Evolutionary conservation across 2,797 vertebrate genomes (phyloP).

Genomic region (Hafferia zeledoni): DNA sequence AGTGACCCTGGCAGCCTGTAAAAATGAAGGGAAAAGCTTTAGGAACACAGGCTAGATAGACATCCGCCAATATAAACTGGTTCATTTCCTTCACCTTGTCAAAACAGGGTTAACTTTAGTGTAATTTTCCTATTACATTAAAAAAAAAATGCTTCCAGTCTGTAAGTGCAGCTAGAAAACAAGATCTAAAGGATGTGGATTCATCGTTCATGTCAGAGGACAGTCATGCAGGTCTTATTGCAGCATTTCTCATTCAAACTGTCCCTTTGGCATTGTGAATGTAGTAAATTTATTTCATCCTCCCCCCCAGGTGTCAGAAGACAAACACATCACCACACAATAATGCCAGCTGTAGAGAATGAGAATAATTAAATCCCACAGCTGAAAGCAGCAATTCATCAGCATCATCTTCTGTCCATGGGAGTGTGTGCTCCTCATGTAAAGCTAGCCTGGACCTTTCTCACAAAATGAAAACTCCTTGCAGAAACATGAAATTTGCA

Average conservation of each 20-base stretch:
- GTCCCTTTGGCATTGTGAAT: neutral
- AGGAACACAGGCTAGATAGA: neutral
- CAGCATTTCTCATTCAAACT: conserved; percentile 19
- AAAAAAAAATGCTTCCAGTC: neutral
- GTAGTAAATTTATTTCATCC: conserved; percentile 1
- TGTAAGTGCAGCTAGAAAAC: neutral
- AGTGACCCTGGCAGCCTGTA: neutral
- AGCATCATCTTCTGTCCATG: neutral
- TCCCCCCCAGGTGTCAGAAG: neutral
- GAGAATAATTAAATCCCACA: conserved; percentile 52
- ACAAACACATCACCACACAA: conserved; percentile 44
- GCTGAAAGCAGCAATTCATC: conserved; percentile 58
- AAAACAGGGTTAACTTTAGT: neutral
- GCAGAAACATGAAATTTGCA: neutral
- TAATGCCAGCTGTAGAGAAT: neutral
- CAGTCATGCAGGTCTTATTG: neutral
- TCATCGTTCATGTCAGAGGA: neutral
- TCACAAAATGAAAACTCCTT: neutral
- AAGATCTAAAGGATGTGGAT: neutral
- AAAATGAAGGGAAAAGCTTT: neutral
- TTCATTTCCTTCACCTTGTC: neutral
- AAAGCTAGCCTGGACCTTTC: conserved; percentile 19
- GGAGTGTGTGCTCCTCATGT: neutral
- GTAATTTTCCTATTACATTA: neutral
- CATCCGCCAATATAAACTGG: neutral